phyloP scores from a whole-genome alignment of 2,888 invertebrate genomes.

The Cyclophora albipunctata region DNA sequence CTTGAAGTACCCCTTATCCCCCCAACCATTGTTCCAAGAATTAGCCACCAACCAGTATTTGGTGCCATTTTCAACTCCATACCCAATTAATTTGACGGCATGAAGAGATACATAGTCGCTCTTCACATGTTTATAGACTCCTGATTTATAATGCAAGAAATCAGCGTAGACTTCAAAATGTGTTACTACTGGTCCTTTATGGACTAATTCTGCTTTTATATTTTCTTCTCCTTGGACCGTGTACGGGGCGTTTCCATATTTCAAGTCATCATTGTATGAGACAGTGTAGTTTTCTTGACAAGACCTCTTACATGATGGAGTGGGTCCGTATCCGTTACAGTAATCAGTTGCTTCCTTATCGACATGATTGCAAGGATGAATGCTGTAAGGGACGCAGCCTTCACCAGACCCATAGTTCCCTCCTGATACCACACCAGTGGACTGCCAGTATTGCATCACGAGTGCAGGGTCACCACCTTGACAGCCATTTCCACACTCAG shows the following conservation, averaged over 20 bases:
- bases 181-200: constrained; percentile 80
- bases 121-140: constrained; percentile 5
- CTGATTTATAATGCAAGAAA: constrained; percentile 8
- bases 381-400: constrained; percentile 73
- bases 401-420: constrained; percentile 80
- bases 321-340: background rate
- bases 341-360: background rate
- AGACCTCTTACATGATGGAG: constrained; percentile 3
- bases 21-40: constrained; percentile 91
- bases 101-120: constrained; percentile 1
- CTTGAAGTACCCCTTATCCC: constrained; percentile 84
- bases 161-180: constrained; percentile 1
- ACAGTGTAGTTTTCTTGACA: constrained; percentile 31
- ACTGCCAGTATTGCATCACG: constrained; percentile 1
- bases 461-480: background rate
- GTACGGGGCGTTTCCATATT: constrained; percentile 1
- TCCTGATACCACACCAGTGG: constrained; percentile 80
- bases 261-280: constrained; percentile 77
- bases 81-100: constrained; percentile 77
- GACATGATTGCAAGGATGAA: constrained; percentile 73
- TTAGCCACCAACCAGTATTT: constrained; percentile 89
- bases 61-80: constrained; percentile 80
- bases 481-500: background rate
- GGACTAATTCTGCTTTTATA: constrained; percentile 76
- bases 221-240: background rate